These are phyloP conservation scores for Procambarus virginalis DNA, from an alignment of 1,140 invertebrate species.

Conservation along the genomic window DNA sequence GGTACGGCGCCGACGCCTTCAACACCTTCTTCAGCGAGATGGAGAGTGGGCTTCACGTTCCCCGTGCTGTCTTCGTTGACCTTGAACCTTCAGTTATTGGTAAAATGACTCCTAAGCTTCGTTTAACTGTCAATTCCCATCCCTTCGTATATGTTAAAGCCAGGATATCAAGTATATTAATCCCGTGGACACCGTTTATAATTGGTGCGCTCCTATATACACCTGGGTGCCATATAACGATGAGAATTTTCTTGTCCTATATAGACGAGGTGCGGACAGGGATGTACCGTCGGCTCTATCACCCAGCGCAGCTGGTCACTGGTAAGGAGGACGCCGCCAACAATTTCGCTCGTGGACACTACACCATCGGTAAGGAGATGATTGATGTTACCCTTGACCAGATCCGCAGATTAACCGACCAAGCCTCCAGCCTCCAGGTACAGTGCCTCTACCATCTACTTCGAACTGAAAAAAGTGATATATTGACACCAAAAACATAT, in stretches of 20 bases:
- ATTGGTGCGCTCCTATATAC: no score
- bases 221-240: no score
- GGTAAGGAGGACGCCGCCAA: slow-evolving; percentile 82
- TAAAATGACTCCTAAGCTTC: slow-evolving; percentile 56
- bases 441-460: not conserved
- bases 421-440: slow-evolving; percentile 84
- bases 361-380: slow-evolving; percentile 79
- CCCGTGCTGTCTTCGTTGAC: slow-evolving; percentile 75
- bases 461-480: not conserved
- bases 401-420: slow-evolving; percentile 82
- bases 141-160: no score
- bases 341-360: slow-evolving; percentile 79
- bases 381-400: slow-evolving; percentile 75
- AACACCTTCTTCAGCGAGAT: slow-evolving; percentile 63
- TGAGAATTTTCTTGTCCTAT: not conserved
- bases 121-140: no score
- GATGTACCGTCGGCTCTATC: slow-evolving; percentile 77
- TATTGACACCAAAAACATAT: not conserved
- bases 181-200: no score
- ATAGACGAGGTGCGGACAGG: slow-evolving; percentile 76
- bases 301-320: slow-evolving; percentile 78
- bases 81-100: slow-evolving; percentile 75
- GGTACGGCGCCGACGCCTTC: slow-evolving; percentile 73
- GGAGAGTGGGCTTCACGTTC: slow-evolving; percentile 72
- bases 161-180: no score